phyloP scores from a whole-genome alignment of 1,140 invertebrate species.

The Caerostris darwini region DNA sequence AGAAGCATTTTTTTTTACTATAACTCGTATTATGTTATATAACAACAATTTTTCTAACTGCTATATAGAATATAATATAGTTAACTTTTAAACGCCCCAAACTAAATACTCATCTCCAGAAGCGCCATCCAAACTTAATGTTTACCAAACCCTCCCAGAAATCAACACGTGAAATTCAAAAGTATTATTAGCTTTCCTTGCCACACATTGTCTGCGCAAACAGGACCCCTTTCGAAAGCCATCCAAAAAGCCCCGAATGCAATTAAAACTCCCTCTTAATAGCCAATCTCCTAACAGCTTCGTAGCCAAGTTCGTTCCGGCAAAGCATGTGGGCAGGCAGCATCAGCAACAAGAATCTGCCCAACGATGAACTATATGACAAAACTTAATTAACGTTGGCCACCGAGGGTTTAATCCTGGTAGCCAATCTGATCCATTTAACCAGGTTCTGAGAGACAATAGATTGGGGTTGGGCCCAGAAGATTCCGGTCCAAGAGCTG shows the following conservation, averaged over 20 bases:
- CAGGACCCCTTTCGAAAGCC: neutral
- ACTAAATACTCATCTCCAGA: neutral
- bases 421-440: constrained; percentile 38
- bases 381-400: constrained; percentile 66
- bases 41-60: too few relatives aligned
- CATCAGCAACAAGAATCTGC: neutral
- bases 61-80: too few relatives aligned
- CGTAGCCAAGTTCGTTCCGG: neutral
- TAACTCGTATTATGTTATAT: too few relatives aligned
- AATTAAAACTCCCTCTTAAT: constrained; percentile 31
- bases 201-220: neutral
- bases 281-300: neutral
- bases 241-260: neutral
- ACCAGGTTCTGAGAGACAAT: neutral
- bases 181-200: neutral
- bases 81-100: too few relatives aligned
- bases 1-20: too few relatives aligned
- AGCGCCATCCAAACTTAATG: neutral
- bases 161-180: neutral
- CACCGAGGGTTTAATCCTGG: constrained; percentile 53
- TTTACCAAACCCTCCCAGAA: neutral
- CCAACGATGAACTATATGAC: constrained; percentile 19
- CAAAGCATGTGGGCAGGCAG: neutral
- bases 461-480: neutral
- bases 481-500: constrained; percentile 16